Evolutionary conservation across 2,797 vertebrate species (phyloP), one percentile per base, ranked within the genome.

Genomic region (Melanotaenia parkinsoni): DNA sequence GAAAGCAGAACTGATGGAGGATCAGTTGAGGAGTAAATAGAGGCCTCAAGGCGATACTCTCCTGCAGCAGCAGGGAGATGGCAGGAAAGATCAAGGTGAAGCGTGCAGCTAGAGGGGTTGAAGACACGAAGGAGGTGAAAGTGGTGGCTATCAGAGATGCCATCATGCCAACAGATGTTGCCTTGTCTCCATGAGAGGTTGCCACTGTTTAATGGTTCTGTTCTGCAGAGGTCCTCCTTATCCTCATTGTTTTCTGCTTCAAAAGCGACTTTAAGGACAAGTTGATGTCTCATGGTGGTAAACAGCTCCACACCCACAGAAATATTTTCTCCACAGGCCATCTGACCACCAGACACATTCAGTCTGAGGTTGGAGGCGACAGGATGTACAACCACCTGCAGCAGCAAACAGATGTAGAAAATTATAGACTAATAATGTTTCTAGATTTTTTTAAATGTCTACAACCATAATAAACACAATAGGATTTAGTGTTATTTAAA

Each of bases 351-450:
- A 12, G 70, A 83, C 24, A 33, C 57, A 18, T 37, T 73, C 40
- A 67, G 59, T 71, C 20, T 75, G 13, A 88, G 68, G 68, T 83
- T 76, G 35, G 79, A 78, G 45, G 82, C 22, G 0, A 58, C 3
- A 9, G 33, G 72, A 57, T 28, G 58, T 28, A 83, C 65, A 5
- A 79, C 72, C 38, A 60, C 87, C 92, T 90, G 67, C 43, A 79
- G 60, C 43, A 86, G 2, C 14, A 38, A 12, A 67, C 9, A n/a
- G 4, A 56, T 18, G 47, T 13, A 6, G 16, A 22, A 45, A 56
- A 33, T 20, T 9, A 72, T 5, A 22, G n/a, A 22, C 47, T 4
- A 3, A 10, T 22, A 1, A 51, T 51, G n/a, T 51, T 24, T 51
- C 9, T 11, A 12, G 22, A 22, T 51, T 24, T 2, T 51, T 51